These are phyloP conservation scores for Formicarius rufipectus DNA, from an alignment of 2,113 vertebrate genomes.

Conservation along the genomic window DNA sequence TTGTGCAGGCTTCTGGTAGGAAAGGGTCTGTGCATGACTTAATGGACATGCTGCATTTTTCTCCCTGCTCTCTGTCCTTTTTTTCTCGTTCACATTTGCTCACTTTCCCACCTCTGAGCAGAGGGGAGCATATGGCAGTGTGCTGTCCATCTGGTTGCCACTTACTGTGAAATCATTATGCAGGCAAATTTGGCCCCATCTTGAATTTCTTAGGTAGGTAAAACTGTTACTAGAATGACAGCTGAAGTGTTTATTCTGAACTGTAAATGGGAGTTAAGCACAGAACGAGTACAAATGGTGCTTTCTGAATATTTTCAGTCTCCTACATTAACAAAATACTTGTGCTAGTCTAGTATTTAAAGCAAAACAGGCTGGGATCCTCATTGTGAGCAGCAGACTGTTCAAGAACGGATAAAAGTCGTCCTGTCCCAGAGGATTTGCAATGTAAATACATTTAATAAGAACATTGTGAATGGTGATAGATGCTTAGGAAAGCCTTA, in stretches of 20 bases:
- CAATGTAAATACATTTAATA: not conserved
- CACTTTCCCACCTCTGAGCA: constrained; percentile 10
- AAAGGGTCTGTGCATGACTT: not conserved
- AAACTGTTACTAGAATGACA: constrained; percentile 15
- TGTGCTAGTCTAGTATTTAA: not conserved
- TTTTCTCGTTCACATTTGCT: not conserved
- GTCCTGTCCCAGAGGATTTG: not conserved
- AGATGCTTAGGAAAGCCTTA: not conserved
- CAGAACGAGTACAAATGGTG: not conserved
- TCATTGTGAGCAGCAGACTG: not conserved
- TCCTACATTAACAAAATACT: not conserved
- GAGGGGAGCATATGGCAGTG: constrained; percentile 26
- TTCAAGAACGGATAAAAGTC: not conserved
- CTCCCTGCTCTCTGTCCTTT: not conserved
- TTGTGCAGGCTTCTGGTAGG: not conserved
- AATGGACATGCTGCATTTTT: not conserved
- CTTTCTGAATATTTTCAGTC: not conserved
- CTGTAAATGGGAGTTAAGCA: not conserved
- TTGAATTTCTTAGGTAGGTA: not conserved
- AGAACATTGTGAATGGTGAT: not conserved
- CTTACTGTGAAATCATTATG: constrained; percentile 29
- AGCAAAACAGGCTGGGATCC: not conserved
- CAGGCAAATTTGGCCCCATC: constrained; percentile 24
- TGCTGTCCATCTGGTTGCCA: constrained; percentile 45
- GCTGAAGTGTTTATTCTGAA: constrained; percentile 7